Evolutionary conservation across 1,140 invertebrate species (phyloP), one percentile per base, ranked within the genome.

Genomic region (Lepidurus couesii): DNA sequence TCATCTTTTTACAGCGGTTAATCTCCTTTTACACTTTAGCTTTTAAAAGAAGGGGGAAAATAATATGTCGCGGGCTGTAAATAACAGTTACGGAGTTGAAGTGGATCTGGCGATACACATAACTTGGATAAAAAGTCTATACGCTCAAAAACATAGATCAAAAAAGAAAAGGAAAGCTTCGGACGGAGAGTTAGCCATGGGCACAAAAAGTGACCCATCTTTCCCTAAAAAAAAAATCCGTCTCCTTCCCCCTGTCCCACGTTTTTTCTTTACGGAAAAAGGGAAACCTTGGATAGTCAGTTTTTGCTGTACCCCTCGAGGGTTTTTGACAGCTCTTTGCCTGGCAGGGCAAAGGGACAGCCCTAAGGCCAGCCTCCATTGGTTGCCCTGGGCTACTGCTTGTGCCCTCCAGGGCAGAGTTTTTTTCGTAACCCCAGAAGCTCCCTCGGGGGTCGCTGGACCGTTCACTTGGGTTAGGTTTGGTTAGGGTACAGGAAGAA

Each of bases 391-490:
- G 53, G 53, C 53, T 65, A 16, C 53, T 65, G 9, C 53, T 65
- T 65, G 16, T 65, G 53, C 53, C 53, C 53, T 65, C 9, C 8
- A 21, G 53, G 53, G 16, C n/a, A 7, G 53, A 65, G 16, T 21
- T 65, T 65, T 65, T 65, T 65, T 16, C 13, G 8, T 7, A 65
- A 65, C 53, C 53, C 53, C 53, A 16, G 53, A 65, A 65, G 8
- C 53, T 21, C 53, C 53, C 21, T 16, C 16, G 53, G 53, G 53
- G 53, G 53, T 13, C 53, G 53, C 16, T 65, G n/a, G 53, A 21
- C 53, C 16, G 53, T 65, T 65, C 53, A 65, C 53, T 65, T 65
- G 53, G 53, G 53, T 65, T 65, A n/a, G 53, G 16, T 65, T 65
- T n/a, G 53, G 53, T 13, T 34, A 34, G 6, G 9, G 53, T 65